Percentiles rank a stretch among this genome's conserved stretches.
phyloP scores from a whole-genome alignment of 30 jellyfish, hydroid and myxozoan genomes.

The Cassiopea xamachana region DNA sequence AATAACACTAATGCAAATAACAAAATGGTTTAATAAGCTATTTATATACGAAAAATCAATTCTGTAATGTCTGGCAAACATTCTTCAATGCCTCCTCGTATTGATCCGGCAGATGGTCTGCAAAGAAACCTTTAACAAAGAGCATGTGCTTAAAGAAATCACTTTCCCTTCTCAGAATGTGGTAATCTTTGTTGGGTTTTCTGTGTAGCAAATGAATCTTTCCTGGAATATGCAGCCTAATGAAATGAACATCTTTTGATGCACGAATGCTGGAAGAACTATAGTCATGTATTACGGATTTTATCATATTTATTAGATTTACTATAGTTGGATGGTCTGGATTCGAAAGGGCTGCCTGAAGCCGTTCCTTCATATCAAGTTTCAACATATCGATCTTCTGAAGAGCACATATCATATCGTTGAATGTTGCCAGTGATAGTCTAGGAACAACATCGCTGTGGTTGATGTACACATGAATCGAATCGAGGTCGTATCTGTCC shows the following conservation, averaged over 20 bases:
- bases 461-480: slow-evolving; percentile 52
- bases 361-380: slow-evolving; percentile 52
- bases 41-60: neutral
- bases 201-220: slow-evolving; percentile 46
- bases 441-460: slow-evolving; percentile 62
- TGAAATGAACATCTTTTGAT: slow-evolving; percentile 40
- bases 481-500: neutral
- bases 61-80: slow-evolving; percentile 7
- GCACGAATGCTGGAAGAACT: neutral
- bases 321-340: slow-evolving; percentile 27
- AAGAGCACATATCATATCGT: slow-evolving; percentile 53
- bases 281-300: slow-evolving; percentile 34
- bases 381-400: slow-evolving; percentile 38
- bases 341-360: slow-evolving; percentile 38
- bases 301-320: slow-evolving; percentile 25
- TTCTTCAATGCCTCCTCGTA: slow-evolving; percentile 43
- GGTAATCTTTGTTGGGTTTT: slow-evolving; percentile 39
- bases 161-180: slow-evolving; percentile 26
- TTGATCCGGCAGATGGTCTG: slow-evolving; percentile 63
- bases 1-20: no score
- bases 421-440: slow-evolving; percentile 57
- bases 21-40: neutral
- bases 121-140: slow-evolving; percentile 56
- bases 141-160: slow-evolving; percentile 58
- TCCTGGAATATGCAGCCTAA: slow-evolving; percentile 48